Evolutionary conservation across 2,888 invertebrate genomes (phyloP).

Genomic region (Xestobium rufovillosum): DNA sequence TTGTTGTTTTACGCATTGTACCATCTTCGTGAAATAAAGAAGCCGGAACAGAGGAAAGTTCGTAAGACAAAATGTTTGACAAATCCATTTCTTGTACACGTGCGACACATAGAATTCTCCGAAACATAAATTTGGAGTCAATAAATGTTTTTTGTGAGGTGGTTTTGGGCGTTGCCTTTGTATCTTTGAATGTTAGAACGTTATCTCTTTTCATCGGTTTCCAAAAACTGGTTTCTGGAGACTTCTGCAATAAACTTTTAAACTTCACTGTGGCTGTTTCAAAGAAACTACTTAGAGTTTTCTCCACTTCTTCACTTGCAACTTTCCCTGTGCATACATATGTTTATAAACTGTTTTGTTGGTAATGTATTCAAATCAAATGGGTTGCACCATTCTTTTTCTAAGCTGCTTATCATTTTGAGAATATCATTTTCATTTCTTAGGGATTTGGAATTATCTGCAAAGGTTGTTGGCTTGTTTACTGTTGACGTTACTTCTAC

Average conservation of each 20-base stretch:
- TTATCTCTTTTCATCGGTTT: constrained; percentile 7
- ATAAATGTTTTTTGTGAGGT: constrained; percentile 6
- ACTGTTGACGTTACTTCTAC: constrained; percentile 1
- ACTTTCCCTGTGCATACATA: constrained; percentile 11
- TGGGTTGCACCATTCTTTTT: constrained; percentile 13
- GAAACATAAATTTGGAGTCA: constrained; percentile 17
- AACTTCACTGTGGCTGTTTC: no score
- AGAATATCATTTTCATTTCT: constrained; percentile 11
- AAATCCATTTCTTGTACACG: constrained; percentile 16
- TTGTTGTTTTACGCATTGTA: constrained; percentile 17
- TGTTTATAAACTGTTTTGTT: constrained; percentile 1
- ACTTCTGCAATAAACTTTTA: no score
- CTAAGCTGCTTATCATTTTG: constrained; percentile 6
- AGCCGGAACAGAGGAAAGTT: constrained; percentile 13
- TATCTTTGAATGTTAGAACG: constrained; percentile 8
- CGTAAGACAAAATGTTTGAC: constrained; percentile 15
- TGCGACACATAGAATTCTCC: no score
- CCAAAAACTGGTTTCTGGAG: no score
- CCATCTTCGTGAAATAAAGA: constrained; percentile 19
- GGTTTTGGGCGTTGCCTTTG: constrained; percentile 5
- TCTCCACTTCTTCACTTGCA: constrained; percentile 8
- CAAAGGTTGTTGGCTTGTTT: not conserved
- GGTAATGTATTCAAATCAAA: constrained; percentile 12
- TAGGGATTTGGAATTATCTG: constrained; percentile 3
- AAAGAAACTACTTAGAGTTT: no score